These are phyloP conservation scores for Callipepla californica DNA, from an alignment of 2,113 vertebrate species.

Conservation along the genomic window DNA sequence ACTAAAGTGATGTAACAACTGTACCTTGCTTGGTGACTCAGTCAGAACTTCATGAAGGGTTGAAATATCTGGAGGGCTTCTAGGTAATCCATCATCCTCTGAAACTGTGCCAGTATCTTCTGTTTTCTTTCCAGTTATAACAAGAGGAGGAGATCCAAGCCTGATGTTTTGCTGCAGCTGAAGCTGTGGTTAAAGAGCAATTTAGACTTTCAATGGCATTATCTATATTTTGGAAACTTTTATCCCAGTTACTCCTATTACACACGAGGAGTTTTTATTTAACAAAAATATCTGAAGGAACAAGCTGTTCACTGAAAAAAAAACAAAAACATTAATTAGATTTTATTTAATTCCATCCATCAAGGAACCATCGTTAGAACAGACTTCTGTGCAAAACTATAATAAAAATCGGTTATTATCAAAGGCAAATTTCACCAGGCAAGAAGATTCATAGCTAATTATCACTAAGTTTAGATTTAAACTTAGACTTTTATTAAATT, in stretches of 20 bases:
- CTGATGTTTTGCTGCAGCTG: constrained; percentile 82
- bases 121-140: constrained; percentile 75
- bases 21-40: constrained; percentile 64
- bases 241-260: not conserved
- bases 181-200: constrained; percentile 45
- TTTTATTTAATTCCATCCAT: not conserved
- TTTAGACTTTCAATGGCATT: not conserved
- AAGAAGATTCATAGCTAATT: not conserved
- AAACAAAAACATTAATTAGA: not conserved
- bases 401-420: not conserved
- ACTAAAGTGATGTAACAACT: not conserved
- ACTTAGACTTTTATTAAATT: not conserved
- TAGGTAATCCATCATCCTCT: constrained; percentile 82
- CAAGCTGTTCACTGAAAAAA: not conserved
- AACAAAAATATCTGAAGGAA: not conserved
- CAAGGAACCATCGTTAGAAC: not conserved
- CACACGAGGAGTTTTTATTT: not conserved
- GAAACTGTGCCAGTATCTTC: constrained; percentile 81
- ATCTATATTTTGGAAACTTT: not conserved
- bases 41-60: constrained; percentile 63
- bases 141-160: constrained; percentile 80
- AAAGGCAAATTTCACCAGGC: not conserved
- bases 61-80: constrained; percentile 82
- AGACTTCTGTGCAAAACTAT: not conserved
- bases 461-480: not conserved